A percentile compares a stretch with the other conserved stretches of the same genome.
phyloP scores from a whole-genome alignment of 2,113 vertebrate genomes.

The Leptobrachium ailaonicum region DNA sequence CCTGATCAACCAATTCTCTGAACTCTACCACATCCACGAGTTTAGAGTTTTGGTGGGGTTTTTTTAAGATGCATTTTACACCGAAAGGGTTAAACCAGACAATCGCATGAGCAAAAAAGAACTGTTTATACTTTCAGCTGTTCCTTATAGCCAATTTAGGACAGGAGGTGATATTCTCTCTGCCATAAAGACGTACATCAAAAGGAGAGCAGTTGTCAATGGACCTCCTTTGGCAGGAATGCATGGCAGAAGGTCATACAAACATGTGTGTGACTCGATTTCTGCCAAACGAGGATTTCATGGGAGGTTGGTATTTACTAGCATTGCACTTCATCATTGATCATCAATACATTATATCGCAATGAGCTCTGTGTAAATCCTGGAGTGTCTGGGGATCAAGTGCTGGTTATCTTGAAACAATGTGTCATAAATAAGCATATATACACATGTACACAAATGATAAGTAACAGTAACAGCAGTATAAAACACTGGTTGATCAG shows the following conservation, averaged over 20 bases:
- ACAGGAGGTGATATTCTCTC: conserved; percentile 49
- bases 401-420: too few relatives aligned
- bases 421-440: too few relatives aligned
- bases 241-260: conserved; percentile 44
- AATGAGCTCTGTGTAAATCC: conserved; percentile 1
- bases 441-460: too few relatives aligned
- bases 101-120: conserved; percentile 7
- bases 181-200: conserved; percentile 48
- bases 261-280: conserved; percentile 36
- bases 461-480: too few relatives aligned
- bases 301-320: conserved; percentile 3
- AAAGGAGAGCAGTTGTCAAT: conserved; percentile 47
- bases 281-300: conserved; percentile 17
- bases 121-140: conserved; percentile 50
- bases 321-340: conserved; percentile 15
- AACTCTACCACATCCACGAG: too few relatives aligned
- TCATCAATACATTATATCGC: conserved; percentile 11
- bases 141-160: conserved; percentile 49
- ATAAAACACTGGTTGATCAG: too few relatives aligned
- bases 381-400: too few relatives aligned
- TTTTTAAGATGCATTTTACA: background rate
- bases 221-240: conserved; percentile 44
- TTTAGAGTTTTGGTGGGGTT: too few relatives aligned
- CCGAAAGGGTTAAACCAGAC: background rate
- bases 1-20: too few relatives aligned